Base-by-base conservation (phyloP, 1,140 invertebrate genomes). In the Radopholus similis region DNA sequence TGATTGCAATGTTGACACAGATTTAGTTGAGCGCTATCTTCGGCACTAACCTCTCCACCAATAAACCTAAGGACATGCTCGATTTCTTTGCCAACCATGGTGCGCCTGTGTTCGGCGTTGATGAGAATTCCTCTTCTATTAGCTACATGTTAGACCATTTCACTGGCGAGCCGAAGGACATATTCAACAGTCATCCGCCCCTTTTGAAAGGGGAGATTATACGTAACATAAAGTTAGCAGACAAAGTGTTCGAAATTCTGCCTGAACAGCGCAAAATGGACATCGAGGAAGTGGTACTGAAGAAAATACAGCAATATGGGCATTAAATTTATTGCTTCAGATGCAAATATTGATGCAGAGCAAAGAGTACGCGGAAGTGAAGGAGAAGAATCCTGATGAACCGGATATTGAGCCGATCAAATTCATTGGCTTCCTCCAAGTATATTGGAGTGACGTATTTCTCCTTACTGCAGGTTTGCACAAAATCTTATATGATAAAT, bases 401-500 rank as follows among this genome's bases (percentile, higher is more conserved):
- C 59, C 59, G 21, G 18, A 62, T 42, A 47, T 62, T 28, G 59
- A 62, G 49, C 59, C 59, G 49, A 62, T 62, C 40, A 62, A 62
- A 62, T 62, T 62, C 59, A 62, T 34, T 34, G 59, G 59, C 21
- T 62, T 62, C 47, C 40, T 62, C 9, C 59, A 62, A 5, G 21
- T 62, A 1, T 62, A 62, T 42, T 62, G 59, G 59, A 28, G 49
- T 34, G 59, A 62, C 30, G 59, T 62, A 11, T 62, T 62, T 8
- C 40, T 28, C 23, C 21, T 62, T 23, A 51, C 11, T 3, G 9
- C 59, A 21, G 38, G 59, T 62, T 26, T 47, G 0, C 5, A 28
- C 0, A 47, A 13, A 0, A 6, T 32, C 30, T 60, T 18, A n/a
- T 60, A 30, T 42, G 18, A 60, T 15, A 60, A 60, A 1, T 23